Evolutionary conservation across 92 coral and sea anemone species (phyloP).

Genomic region (Palythoa caribaeorum): DNA sequence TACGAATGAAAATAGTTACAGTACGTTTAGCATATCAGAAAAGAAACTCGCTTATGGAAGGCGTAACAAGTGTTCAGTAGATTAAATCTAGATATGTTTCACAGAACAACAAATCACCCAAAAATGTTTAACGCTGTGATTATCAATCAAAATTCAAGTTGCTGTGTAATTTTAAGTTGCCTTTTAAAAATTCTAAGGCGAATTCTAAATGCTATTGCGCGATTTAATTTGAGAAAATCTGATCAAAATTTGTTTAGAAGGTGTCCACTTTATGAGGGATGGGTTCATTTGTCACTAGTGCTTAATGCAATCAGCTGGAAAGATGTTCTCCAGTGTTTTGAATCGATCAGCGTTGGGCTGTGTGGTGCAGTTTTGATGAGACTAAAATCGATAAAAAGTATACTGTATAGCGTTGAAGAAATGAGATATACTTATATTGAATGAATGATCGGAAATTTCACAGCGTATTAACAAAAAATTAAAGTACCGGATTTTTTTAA

Average conservation of each 20-base stretch:
- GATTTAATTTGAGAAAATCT: not conserved
- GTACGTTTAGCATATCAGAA: not conserved
- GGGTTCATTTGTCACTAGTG: not conserved
- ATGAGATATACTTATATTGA: not conserved
- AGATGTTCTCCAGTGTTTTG: not conserved
- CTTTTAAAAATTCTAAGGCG: not conserved
- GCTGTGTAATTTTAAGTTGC: conserved; percentile 13
- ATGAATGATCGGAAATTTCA: not conserved
- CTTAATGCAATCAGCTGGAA: not conserved
- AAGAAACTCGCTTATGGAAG: conserved; percentile 23
- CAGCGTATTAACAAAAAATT: not conserved
- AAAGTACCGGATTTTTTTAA: not conserved
- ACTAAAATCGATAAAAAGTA: not conserved
- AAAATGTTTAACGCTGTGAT: not conserved
- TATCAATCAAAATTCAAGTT: not conserved
- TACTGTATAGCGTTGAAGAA: not conserved
- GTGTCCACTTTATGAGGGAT: not conserved
- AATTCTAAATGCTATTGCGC: too few species aligned
- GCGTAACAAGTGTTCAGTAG: not conserved
- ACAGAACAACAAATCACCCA: not conserved
- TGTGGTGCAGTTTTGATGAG: not conserved
- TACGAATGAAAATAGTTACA: not conserved
- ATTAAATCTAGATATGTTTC: conserved; percentile 27
- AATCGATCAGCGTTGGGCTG: not conserved
- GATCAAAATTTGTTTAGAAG: conserved; percentile 5